A percentile compares a stretch with the other conserved stretches of the same genome.
These are phyloP conservation scores for Orestias chungarensis DNA, from an alignment of 2,797 vertebrate species.

Conservation along the genomic window DNA sequence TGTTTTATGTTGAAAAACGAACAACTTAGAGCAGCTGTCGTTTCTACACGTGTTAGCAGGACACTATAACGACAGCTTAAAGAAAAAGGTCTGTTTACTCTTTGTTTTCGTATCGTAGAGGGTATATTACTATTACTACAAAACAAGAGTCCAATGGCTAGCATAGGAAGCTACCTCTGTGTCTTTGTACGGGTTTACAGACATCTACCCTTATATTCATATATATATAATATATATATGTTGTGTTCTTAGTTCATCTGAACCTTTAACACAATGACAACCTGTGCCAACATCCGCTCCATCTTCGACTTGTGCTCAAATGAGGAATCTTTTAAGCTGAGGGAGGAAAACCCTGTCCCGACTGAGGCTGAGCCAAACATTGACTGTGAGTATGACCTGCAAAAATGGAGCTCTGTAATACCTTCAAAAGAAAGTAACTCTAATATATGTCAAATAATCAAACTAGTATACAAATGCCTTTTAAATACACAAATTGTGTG, in stretches of 20 bases:
- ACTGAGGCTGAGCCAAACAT: slow-evolving; percentile 25
- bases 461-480: not conserved
- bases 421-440: not conserved
- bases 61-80: not conserved
- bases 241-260: no score
- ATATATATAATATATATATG: no score
- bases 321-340: slow-evolving; percentile 63
- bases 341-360: slow-evolving; percentile 59
- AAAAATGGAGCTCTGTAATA: not conserved
- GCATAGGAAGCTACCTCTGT: not conserved
- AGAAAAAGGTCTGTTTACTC: not conserved
- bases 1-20: not conserved
- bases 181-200: not conserved
- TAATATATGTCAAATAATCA: not conserved
- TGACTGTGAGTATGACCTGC: slow-evolving; percentile 31
- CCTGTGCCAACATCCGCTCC: slow-evolving; percentile 40
- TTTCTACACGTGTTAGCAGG: slow-evolving; percentile 36
- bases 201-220: not conserved
- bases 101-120: not conserved
- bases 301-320: slow-evolving; percentile 69
- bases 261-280: slow-evolving; percentile 39
- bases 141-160: not conserved
- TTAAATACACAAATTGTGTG: not conserved
- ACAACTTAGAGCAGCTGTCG: not conserved
- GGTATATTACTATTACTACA: not conserved